Conservation (phyloP, 2,888 invertebrate genomes). For the Lithophane leautieri region DNA sequence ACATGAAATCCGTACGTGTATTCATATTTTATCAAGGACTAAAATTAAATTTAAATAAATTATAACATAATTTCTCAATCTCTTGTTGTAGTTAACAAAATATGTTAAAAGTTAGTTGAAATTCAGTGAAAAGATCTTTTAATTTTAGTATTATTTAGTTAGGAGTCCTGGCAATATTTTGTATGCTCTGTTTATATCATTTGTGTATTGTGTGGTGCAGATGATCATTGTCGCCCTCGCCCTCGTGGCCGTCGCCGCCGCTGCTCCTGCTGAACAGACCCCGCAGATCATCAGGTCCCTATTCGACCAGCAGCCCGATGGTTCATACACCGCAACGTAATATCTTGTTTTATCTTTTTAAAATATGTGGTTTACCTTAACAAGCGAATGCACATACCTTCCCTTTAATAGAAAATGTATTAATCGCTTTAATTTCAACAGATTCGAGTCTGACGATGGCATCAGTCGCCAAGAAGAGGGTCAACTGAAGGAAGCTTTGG, state of each 20-base stretch:
- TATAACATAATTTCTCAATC: neutral
- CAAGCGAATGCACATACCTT: neutral
- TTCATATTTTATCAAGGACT: neutral
- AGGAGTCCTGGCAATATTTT: neutral
- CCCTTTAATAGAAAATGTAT: neutral
- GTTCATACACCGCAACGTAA: constrained; percentile 28
- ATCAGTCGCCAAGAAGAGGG: constrained; percentile 89
- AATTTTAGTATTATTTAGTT: neutral
- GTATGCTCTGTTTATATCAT: neutral
- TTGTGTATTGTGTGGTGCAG: constrained; percentile 22
- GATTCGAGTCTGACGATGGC: constrained; percentile 90
- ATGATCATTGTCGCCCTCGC: constrained; percentile 58
- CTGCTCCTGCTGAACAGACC: constrained; percentile 19
- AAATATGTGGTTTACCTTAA: neutral
- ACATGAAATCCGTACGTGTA: constrained; percentile 39
- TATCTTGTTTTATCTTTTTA: neutral
- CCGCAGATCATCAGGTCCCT: neutral
- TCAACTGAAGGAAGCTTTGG: constrained; percentile 78
- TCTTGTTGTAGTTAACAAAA: too few species aligned
- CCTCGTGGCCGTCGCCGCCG: constrained; percentile 58
- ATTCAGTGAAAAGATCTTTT: neutral
- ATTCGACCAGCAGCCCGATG: constrained; percentile 15
- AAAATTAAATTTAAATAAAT: neutral
- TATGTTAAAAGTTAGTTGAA: too few species aligned
- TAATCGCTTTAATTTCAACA: constrained; percentile 21